Conservation (phyloP, 2,888 invertebrate species). For the Sarcophaga caerulescens region DNA sequence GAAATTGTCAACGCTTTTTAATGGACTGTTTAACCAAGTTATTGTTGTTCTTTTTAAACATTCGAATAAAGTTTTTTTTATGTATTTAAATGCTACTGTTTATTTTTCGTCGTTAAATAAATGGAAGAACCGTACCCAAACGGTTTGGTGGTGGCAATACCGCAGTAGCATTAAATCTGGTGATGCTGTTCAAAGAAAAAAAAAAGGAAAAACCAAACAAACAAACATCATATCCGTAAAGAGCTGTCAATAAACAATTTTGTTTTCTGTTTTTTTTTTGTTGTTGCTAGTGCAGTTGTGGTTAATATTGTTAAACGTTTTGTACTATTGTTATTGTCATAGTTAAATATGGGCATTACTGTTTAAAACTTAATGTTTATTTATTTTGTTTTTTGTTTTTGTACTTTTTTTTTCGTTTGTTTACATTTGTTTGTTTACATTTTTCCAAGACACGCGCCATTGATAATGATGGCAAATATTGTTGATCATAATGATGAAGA, state of each 20-base stretch:
- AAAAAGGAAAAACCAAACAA: slow-evolving; percentile 39
- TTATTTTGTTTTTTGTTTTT: slow-evolving; percentile 29
- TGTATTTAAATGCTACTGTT: slow-evolving; percentile 39
- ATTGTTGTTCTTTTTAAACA: slow-evolving; percentile 16
- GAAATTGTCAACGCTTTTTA: slow-evolving; percentile 53
- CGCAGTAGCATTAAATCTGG: not conserved
- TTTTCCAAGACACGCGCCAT: slow-evolving; percentile 56
- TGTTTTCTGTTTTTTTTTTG: slow-evolving; percentile 12
- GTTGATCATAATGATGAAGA: not conserved
- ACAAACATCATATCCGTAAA: slow-evolving; percentile 55
- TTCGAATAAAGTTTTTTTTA: not conserved
- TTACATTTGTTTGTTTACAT: slow-evolving; percentile 25
- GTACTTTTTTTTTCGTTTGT: slow-evolving; percentile 7
- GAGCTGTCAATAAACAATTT: slow-evolving; percentile 56
- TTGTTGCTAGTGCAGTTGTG: slow-evolving; percentile 22
- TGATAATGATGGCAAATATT: slow-evolving; percentile 50
- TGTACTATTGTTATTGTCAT: slow-evolving; percentile 36
- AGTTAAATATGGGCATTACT: slow-evolving; percentile 37
- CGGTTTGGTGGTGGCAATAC: not conserved
- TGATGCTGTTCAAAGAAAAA: slow-evolving; percentile 6
- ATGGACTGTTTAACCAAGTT: slow-evolving; percentile 37
- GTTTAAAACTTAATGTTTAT: slow-evolving; percentile 33
- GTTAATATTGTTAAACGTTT: slow-evolving; percentile 27
- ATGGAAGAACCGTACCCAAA: not conserved
- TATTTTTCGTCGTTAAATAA: not conserved